Evolutionary conservation across 1,140 invertebrate species (phyloP).

Genomic region (Gryon sp.): DNA sequence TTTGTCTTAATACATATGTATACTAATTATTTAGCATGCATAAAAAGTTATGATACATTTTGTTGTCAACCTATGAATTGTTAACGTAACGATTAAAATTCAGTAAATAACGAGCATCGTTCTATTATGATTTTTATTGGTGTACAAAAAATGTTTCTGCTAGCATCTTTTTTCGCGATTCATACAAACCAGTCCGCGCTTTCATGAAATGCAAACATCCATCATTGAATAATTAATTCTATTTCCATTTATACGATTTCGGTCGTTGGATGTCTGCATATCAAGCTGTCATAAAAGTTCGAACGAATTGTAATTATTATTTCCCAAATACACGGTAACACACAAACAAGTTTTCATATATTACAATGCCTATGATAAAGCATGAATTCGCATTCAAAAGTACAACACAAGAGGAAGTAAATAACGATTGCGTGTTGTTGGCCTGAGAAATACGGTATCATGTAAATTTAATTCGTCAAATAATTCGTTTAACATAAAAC

Average conservation of each 20-base stretch:
- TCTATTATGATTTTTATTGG: background rate
- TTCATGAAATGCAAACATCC: conserved; percentile 22
- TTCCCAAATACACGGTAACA: conserved; percentile 10
- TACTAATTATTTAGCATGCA: no score
- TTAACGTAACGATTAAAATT: conserved; percentile 8
- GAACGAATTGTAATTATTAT: conserved; percentile 10
- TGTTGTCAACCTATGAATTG: no score
- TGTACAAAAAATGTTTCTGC: background rate
- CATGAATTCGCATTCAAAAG: conserved; percentile 10
- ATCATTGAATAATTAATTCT: conserved; percentile 13
- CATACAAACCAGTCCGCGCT: conserved; percentile 5
- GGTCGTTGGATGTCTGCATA: conserved; percentile 1
- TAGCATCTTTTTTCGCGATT: background rate
- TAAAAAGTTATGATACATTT: no score
- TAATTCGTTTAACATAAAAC: conserved; percentile 18
- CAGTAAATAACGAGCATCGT: background rate
- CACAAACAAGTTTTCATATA: conserved; percentile 1
- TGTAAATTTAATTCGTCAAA: conserved; percentile 42
- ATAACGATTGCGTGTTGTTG: conserved; percentile 7
- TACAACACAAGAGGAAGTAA: conserved; percentile 1
- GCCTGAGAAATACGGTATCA: background rate
- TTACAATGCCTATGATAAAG: conserved; percentile 1
- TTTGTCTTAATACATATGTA: no score
- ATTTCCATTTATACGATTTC: background rate
- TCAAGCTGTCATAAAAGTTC: background rate